Percentiles rank a stretch among this genome's conserved stretches.
phyloP scores from a whole-genome alignment of 2,113 vertebrate species.

The Chaetura pelagica region DNA sequence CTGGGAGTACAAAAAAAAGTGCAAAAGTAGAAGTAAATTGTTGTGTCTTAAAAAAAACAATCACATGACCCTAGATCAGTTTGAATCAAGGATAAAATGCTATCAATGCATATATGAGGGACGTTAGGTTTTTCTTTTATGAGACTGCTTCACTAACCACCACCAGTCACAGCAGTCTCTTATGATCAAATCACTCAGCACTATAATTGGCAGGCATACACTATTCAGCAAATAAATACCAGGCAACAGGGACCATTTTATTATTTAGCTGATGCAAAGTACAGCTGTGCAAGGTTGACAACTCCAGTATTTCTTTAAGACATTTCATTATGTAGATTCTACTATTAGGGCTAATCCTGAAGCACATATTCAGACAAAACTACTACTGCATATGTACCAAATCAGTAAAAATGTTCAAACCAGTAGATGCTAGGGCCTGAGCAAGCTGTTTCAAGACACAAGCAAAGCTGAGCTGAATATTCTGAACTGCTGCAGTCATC shows the following conservation, averaged over 20 bases:
- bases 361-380: not conserved
- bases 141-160: not conserved
- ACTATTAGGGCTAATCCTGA: not conserved
- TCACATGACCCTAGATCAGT: not conserved
- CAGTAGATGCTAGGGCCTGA: not conserved
- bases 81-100: not conserved
- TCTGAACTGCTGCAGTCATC: not conserved
- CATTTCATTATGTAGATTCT: constrained; percentile 26
- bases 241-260: not conserved
- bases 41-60: not conserved
- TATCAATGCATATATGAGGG: not conserved
- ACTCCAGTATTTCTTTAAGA: constrained; percentile 18
- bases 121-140: not conserved
- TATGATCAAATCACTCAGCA: not conserved
- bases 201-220: not conserved
- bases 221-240: constrained; percentile 7
- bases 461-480: not conserved
- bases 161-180: not conserved
- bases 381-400: not conserved
- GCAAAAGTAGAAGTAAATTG: not conserved
- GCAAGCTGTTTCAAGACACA: not conserved
- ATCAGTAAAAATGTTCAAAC: not conserved
- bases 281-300: constrained; percentile 24
- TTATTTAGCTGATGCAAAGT: constrained; percentile 12
- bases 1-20: not conserved